Percentiles rank a stretch among this genome's conserved stretches.
Conservation (phyloP, 2,888 invertebrate genomes). For the Hirtodrosophila alboralis region DNA sequence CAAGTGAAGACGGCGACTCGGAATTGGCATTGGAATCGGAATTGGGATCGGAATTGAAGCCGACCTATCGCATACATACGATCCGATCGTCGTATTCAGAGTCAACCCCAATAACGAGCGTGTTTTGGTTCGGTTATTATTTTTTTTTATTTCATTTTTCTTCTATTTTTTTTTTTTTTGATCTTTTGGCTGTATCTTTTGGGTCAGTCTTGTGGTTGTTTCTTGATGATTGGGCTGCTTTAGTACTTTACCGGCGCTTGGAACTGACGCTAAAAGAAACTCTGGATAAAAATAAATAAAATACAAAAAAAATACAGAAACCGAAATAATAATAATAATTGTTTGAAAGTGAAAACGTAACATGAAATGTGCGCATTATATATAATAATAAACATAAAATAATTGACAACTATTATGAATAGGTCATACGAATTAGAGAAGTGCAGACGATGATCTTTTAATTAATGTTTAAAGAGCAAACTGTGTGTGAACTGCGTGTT, state of each 20-base stretch:
- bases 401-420: neutral
- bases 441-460: conserved; percentile 38
- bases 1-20: conserved; percentile 41
- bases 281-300: conserved; percentile 10
- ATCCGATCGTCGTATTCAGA: conserved; percentile 19
- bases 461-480: conserved; percentile 27
- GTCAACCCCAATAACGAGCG: conserved; percentile 4
- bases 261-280: conserved; percentile 48
- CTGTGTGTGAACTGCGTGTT: conserved; percentile 28
- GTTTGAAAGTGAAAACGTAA: conserved; percentile 49
- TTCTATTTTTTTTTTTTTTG: conserved; percentile 10
- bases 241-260: conserved; percentile 71
- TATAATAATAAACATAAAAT: conserved; percentile 29
- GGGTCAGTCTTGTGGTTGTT: conserved; percentile 62
- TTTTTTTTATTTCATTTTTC: conserved; percentile 20
- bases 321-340: conserved; percentile 3
- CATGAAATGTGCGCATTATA: conserved; percentile 70
- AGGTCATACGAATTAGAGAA: conserved; percentile 21
- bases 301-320: conserved; percentile 12
- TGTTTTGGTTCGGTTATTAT: conserved; percentile 30
- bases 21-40: conserved; percentile 22
- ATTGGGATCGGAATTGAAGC: conserved; percentile 6
- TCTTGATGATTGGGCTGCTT: conserved; percentile 59
- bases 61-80: conserved; percentile 18
- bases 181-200: conserved; percentile 36